Evolutionary conservation across 2,797 vertebrate species (phyloP), one percentile per base, ranked within the genome.

Genomic region (Gymnodraco acuticeps): DNA sequence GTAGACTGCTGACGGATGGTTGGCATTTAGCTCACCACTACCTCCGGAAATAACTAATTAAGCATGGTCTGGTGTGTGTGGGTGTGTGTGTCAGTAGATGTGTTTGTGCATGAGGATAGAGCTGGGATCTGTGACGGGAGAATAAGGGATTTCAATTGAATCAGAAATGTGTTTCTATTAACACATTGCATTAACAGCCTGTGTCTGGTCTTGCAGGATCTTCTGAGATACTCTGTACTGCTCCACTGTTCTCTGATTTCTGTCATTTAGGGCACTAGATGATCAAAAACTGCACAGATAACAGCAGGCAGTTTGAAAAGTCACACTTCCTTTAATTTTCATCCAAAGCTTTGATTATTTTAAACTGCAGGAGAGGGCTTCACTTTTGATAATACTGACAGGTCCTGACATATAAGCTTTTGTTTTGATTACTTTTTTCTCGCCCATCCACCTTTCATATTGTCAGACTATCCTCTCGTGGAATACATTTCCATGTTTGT

Each of bases 21-120:
- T 92, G 91, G 74, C 89, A 93, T 93, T 93, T 89, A 88, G 71
- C 82, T 89, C 70, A 76, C 73, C 67, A 31, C 82, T 79, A 89
- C 68, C 74, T 80, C 83, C 63, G 60, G 85, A 90, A 89, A 88
- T 87, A 88, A 89, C 85, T 89, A 85, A 91, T 93, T 89, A 90
- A 89, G 78, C 73, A 59, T 80, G 67, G 73, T 69, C 52, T 75
- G 60, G 45, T 33, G 41, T 65, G 42, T 52, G 48, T 69, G 31
- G 55, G 54, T 53, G 47, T 52, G 17, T 43, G 42, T 43, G 17
- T 47, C 6, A 72, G 45, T n/a, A 27, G 63, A 69, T 10, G 16
- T 82, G 55, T 76, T 60, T 65, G 42, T 59, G 47, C 47, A 58
- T 64, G 11, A 78, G 62, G 70, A 77, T 69, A 66, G 55, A 46